Base-by-base conservation (phyloP, 1,140 invertebrate species). In the Calliopsis andreniformis region DNA sequence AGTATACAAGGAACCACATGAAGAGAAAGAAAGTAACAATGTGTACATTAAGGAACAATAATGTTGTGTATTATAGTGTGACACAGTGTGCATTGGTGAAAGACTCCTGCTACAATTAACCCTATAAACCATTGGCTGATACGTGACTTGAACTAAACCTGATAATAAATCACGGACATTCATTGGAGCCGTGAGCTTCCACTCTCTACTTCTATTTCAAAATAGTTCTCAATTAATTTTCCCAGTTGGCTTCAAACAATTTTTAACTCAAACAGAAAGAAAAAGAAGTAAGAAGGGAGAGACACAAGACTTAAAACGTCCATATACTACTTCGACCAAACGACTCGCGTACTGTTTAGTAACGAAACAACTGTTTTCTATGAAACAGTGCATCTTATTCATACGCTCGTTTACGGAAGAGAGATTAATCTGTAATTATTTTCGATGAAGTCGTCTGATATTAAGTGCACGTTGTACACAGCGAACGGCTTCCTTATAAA, bases 41-140 rank as follows among this genome's bases (percentile, higher is more conserved):
- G 67, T 61, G 68, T n/a, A 45, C 68, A 47, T 75, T 39, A 53
- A 84, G 82, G 86, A 90, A 89, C 89, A 91, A 91, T 91, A 91
- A 91, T 91, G 77, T 91, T 92, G 88, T 92, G 91, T 92, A 92
- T 92, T 92, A 92, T 92, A 92, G 91, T 91, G 88, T 80, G 82
- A 89, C 78, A 84, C 89, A 80, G 87, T 88, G 89, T 91, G 89
- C 86, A 82, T 89, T 91, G 89, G 84, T 90, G 90, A 88, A 89
- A 89, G 88, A 87, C 68, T 88, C 88, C 86, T 87, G 86, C 85
- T 90, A 82, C 83, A 76, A 87, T 86, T 87, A 89, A 90, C 78
- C 85, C 80, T 76, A 43, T 55, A 79, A n/a, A 82, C 67, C 69
- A 80, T 82, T 79, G 84, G 79, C 73, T 78, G 78, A 42, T 45